phyloP scores from a whole-genome alignment of 2,797 vertebrate species.

The Gallinago stenura region DNA sequence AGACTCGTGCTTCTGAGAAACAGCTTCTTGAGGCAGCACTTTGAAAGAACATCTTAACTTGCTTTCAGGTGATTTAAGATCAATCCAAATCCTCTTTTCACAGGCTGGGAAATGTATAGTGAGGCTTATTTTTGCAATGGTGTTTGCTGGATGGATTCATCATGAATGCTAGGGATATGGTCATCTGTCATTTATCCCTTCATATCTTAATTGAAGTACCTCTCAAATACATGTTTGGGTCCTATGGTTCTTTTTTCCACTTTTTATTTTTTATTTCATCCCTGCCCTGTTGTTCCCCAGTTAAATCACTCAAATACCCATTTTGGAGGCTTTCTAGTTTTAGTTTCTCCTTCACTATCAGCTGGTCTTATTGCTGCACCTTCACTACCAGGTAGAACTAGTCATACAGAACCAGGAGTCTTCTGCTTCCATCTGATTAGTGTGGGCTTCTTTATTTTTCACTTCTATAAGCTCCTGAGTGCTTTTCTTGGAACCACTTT shows the following conservation, averaged over 20 bases:
- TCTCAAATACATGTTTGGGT: background rate
- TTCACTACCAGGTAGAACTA: background rate
- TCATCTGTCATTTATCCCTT: background rate
- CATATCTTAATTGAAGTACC: background rate
- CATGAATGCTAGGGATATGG: background rate
- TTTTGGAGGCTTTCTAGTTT: background rate
- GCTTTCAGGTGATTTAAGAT: background rate
- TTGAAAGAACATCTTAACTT: background rate
- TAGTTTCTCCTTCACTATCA: background rate
- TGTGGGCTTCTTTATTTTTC: background rate
- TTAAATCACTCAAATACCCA: background rate
- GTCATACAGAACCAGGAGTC: background rate
- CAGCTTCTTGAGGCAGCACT: background rate
- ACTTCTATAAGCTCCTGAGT: background rate
- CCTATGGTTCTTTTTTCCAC: background rate
- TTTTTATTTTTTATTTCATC: background rate
- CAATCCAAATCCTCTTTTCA: background rate
- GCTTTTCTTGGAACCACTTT: background rate
- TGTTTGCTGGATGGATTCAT: background rate
- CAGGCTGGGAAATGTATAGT: background rate
- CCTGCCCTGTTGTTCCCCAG: rapidly evolving
- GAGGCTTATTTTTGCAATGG: background rate
- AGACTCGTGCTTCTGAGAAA: rapidly evolving
- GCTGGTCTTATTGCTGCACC: background rate
- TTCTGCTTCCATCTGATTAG: background rate